Evolutionary conservation across 1,140 invertebrate species (phyloP).

Genomic region (Penaeus vannamei): DNA sequence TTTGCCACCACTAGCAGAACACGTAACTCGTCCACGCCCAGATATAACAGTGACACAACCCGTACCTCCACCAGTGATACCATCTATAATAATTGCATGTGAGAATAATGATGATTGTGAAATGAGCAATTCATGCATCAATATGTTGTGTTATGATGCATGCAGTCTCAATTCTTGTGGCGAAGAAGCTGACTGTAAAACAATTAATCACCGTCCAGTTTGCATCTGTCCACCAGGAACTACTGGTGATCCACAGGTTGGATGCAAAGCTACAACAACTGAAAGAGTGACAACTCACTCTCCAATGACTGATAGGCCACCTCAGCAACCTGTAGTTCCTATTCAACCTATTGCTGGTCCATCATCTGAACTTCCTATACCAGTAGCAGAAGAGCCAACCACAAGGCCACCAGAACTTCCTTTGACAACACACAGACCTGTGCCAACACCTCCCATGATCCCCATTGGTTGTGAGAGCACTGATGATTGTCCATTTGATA

Average conservation of each 20-base stretch:
- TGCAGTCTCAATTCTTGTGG: constrained; percentile 88
- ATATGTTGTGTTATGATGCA: constrained; percentile 80
- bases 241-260: constrained; percentile 85
- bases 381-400: not conserved
- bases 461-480: not conserved
- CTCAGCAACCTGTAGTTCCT: too few relatives aligned
- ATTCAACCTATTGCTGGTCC: too few relatives aligned
- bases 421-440: not conserved
- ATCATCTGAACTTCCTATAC: not conserved
- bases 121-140: constrained; percentile 78
- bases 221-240: constrained; percentile 85
- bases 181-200: constrained; percentile 84
- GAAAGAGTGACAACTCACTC: not conserved
- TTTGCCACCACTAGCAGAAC: constrained; percentile 38
- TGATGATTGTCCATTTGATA: not conserved
- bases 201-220: constrained; percentile 79
- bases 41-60: constrained; percentile 16
- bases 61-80: constrained; percentile 42
- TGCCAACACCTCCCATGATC: too few relatives aligned
- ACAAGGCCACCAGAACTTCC: not conserved
- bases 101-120: constrained; percentile 67
- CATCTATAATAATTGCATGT: constrained; percentile 53
- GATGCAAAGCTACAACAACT: constrained; percentile 73
- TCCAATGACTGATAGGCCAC: too few relatives aligned
- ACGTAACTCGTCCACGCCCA: constrained; percentile 4